phyloP scores from a whole-genome alignment of 2,797 vertebrate species.

The Lithobates sylvaticus region DNA sequence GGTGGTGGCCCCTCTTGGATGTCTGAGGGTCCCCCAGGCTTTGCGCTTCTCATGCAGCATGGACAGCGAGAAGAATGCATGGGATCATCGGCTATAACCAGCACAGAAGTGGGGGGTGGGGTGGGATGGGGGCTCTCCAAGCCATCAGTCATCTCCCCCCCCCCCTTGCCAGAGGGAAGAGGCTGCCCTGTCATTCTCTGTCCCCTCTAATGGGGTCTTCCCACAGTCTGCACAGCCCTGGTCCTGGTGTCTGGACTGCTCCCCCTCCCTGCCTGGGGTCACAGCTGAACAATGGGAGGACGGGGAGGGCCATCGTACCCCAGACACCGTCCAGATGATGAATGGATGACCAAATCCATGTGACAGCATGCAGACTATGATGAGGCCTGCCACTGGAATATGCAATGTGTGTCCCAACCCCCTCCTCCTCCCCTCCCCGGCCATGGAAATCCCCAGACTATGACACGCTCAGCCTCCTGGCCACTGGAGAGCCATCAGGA shows the following conservation, averaged over 20 bases:
- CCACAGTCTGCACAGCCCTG: constrained; percentile 55
- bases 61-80: constrained; percentile 4
- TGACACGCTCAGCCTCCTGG: no score
- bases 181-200: constrained; percentile 67
- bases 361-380: constrained; percentile 94
- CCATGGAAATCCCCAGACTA: neutral
- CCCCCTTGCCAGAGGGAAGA: constrained; percentile 43
- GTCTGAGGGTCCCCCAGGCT: constrained; percentile 18
- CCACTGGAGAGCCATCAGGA: constrained; percentile 18
- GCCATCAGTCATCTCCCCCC: constrained; percentile 49
- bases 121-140: constrained; percentile 48
- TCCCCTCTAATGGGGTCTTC: constrained; percentile 63
- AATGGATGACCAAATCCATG: constrained; percentile 85
- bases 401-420: no score
- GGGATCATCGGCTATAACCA: constrained; percentile 58
- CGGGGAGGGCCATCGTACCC: constrained; percentile 79
- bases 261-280: constrained; percentile 75
- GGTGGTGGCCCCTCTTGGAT: constrained; percentile 44
- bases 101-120: constrained; percentile 23
- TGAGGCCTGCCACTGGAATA: constrained; percentile 86
- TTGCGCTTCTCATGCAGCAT: constrained; percentile 11
- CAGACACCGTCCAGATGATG: constrained; percentile 84
- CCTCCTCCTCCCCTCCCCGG: neutral
- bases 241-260: neutral
- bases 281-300: constrained; percentile 81